phyloP scores from a whole-genome alignment of 2,797 vertebrate genomes.

The Darevskia nairensis region DNA sequence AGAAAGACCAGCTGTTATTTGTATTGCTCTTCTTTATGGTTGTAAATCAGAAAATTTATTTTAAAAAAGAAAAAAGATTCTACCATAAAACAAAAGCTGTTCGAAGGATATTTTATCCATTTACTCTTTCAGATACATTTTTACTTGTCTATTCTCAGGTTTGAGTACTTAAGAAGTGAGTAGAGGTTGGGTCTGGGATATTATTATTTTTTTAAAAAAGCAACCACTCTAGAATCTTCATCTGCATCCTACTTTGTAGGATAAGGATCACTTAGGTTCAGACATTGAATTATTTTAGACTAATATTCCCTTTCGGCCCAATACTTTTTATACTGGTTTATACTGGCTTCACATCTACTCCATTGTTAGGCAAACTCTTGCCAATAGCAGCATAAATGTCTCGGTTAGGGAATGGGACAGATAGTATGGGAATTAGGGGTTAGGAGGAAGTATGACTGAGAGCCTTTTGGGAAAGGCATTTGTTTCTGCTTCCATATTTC shows the following conservation, averaged over 20 bases:
- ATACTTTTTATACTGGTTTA: background rate
- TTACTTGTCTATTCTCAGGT: background rate
- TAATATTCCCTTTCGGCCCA: background rate
- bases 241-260: background rate
- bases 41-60: too few species aligned
- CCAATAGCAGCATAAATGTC: background rate
- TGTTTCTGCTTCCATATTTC: background rate
- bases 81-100: background rate
- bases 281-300: background rate
- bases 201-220: too few species aligned
- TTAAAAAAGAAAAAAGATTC: background rate
- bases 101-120: background rate
- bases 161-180: background rate
- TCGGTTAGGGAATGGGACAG: background rate
- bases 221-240: background rate
- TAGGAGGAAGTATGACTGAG: background rate
- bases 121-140: background rate
- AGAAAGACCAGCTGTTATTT: background rate
- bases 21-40: too few species aligned
- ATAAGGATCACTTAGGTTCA: background rate
- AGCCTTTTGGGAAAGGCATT: background rate
- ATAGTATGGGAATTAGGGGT: background rate
- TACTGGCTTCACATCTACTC: background rate
- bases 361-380: background rate
- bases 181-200: background rate